Evolutionary conservation across 1,140 invertebrate genomes (phyloP), one percentile per base, ranked within the genome.

Genomic region (Caerostris darwini): DNA sequence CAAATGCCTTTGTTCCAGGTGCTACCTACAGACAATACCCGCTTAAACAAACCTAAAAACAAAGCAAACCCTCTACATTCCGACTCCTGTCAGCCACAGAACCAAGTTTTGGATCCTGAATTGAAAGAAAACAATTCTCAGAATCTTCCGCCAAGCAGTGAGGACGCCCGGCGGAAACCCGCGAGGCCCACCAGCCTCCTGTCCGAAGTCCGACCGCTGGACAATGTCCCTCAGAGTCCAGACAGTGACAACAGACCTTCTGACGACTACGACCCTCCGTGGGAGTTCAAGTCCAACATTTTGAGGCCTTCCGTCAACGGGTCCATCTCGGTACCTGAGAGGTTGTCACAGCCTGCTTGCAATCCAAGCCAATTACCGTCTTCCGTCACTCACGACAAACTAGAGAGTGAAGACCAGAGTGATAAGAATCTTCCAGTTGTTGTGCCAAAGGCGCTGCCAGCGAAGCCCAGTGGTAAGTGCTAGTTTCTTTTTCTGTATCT

Each of bases 181-280:
- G 56, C 10, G 53, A 82, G 93, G 34, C 93, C 93, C 17, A 83
- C 87, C 77, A 94, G 93, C 56, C 81, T 94, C 5, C 56, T 94
- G 53, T 69, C 92, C 69, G 87, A 94, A 53, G 92, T 94, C 14
- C 58, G 93, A 67, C 67, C 90, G 59, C 81, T 92, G 58, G 94
- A 92, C 83, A 93, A 94, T 57, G 82, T 93, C 14, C 92, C 90
- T 17, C 94, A 95, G 69, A 95, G 90, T 93, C 93, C 94, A 7
- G 59, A 90, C 12, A 94, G 71, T 8, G 94, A 95, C 86, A 61
- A 86, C 34, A 50, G 95, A 56, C 93, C 94, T 5, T 82, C 92
- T 14, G 95, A 95, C 12, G 95, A 95, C 50, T 95, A 95, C 93
- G 95, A 95, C 69, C 92, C 94, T 53, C 95, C 95, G 3, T 95